Percentiles rank a stretch among this genome's conserved stretches.
Evolutionary conservation across 2,888 invertebrate genomes (phyloP).

Genomic region (Formica aserva): DNA sequence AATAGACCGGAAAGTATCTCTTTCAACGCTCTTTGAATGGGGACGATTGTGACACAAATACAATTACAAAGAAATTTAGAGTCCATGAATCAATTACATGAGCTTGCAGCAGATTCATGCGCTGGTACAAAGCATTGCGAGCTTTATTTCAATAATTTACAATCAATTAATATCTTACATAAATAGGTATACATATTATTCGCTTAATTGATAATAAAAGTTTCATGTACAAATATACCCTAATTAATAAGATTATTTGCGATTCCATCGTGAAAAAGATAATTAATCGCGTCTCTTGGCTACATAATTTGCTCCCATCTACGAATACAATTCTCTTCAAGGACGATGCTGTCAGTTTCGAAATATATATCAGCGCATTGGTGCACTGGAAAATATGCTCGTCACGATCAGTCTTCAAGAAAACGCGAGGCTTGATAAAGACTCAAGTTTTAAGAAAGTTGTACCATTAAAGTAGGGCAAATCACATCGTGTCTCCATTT

Average conservation of each 20-base stretch:
- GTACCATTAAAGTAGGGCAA: constrained; percentile 55
- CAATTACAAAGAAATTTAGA: constrained; percentile 24
- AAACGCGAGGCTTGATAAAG: constrained; percentile 17
- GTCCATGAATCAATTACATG: constrained; percentile 32
- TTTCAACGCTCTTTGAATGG: constrained; percentile 31
- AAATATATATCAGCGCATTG: constrained; percentile 12
- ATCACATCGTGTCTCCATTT: constrained; percentile 58
- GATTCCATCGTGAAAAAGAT: constrained; percentile 16
- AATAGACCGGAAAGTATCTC: constrained; percentile 39
- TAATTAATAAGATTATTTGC: constrained; percentile 35
- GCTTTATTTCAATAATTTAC: neutral
- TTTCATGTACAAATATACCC: neutral
- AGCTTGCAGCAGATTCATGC: neutral
- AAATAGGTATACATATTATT: neutral
- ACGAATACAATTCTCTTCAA: constrained; percentile 26
- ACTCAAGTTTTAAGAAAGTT: constrained; percentile 43
- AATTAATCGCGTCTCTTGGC: neutral
- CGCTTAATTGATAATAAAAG: constrained; percentile 16
- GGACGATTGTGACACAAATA: constrained; percentile 29
- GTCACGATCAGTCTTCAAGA: constrained; percentile 20
- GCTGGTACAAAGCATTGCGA: neutral
- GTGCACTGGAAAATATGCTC: constrained; percentile 1
- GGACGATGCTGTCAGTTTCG: constrained; percentile 34
- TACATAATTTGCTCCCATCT: neutral
- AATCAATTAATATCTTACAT: constrained; percentile 21